Conservation (phyloP, 2,888 invertebrate species). For the Drosophila koepferae region DNA sequence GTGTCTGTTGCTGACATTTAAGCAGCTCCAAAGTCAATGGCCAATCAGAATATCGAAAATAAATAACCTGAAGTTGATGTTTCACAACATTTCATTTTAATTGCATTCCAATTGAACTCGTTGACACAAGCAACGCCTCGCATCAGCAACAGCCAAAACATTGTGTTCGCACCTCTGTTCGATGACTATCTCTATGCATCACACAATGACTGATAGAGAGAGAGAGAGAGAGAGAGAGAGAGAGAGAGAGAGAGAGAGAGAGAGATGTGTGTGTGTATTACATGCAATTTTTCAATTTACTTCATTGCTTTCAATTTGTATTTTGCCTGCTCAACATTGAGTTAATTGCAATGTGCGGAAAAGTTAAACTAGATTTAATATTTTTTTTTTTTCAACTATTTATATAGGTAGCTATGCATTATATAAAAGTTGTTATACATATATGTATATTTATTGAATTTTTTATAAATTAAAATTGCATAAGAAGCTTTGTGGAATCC, state of each 20-base stretch:
- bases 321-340: constrained; percentile 2
- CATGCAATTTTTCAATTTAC: constrained; percentile 75
- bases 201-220: neutral
- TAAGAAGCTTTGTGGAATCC: no score
- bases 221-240: neutral
- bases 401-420: no score
- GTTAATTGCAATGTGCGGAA: neutral
- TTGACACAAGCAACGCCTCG: constrained; percentile 35
- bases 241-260: no score
- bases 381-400: no score
- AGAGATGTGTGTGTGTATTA: constrained; percentile 38
- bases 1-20: constrained; percentile 55
- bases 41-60: constrained; percentile 30
- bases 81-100: constrained; percentile 48
- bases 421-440: neutral
- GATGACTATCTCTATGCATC: constrained; percentile 37
- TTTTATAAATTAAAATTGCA: no score
- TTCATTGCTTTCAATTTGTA: constrained; percentile 65
- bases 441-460: no score
- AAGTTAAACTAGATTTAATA: neutral
- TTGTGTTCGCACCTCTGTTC: constrained; percentile 76
- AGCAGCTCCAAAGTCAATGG: constrained; percentile 27
- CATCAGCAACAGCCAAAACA: constrained; percentile 34
- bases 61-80: constrained; percentile 29
- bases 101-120: constrained; percentile 55